A percentile compares a stretch with the other conserved stretches of the same genome.
Conservation (phyloP, 2,113 vertebrate species). For the Epinephelus lanceolatus region DNA sequence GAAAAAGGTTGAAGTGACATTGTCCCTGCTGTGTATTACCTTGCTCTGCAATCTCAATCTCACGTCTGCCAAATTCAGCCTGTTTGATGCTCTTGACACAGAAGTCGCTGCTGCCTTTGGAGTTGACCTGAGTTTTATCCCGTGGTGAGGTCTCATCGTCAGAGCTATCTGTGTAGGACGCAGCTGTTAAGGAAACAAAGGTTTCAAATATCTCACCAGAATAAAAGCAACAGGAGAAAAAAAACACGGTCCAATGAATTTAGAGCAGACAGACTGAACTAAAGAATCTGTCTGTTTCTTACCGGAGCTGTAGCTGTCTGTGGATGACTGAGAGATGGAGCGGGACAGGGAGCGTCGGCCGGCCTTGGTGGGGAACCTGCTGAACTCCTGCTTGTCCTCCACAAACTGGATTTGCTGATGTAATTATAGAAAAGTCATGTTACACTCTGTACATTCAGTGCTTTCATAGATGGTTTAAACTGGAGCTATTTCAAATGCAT, state of each 20-base stretch:
- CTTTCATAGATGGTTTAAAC: not conserved
- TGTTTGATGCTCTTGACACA: constrained; percentile 98
- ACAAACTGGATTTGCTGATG: constrained; percentile 94
- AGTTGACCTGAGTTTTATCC: constrained; percentile 94
- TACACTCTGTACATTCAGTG: not conserved
- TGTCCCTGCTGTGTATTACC: constrained; percentile 74
- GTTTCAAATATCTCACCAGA: not conserved
- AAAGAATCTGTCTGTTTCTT: constrained; percentile 16
- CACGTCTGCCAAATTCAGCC: constrained; percentile 94
- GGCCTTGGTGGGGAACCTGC: constrained; percentile 93
- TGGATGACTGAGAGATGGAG: constrained; percentile 97
- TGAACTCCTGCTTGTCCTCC: constrained; percentile 97
- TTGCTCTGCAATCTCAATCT: constrained; percentile 97
- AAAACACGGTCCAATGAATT: not conserved
- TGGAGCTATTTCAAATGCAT: not conserved
- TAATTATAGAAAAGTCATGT: not conserved
- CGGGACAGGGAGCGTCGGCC: constrained; percentile 95
- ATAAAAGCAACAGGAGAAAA: not conserved
- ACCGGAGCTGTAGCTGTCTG: constrained; percentile 98
- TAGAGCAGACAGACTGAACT: not conserved
- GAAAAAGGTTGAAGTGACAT: not conserved
- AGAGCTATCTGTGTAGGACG: constrained; percentile 96
- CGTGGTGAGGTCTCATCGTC: constrained; percentile 94
- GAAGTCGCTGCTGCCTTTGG: constrained; percentile 94
- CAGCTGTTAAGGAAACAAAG: constrained; percentile 79